Evolutionary conservation across 2,797 vertebrate species (phyloP).

Genomic region (Chloroceryle inda): DNA sequence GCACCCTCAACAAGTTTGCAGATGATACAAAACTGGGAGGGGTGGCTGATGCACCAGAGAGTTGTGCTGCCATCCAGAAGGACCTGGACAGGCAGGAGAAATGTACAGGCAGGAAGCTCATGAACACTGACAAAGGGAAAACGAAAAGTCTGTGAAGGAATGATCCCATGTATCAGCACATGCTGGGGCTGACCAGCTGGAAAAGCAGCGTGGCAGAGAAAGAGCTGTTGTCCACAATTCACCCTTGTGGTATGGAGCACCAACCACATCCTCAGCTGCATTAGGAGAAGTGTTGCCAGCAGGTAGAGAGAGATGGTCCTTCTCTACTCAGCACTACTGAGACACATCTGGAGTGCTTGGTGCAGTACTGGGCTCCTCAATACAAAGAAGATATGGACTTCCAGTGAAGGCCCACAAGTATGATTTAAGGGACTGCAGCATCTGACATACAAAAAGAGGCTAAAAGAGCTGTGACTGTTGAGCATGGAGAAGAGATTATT

Average conservation of each 20-base stretch:
- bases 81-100: not conserved
- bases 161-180: not conserved
- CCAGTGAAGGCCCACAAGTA: not conserved
- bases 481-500: not conserved
- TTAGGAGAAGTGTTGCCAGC: not conserved
- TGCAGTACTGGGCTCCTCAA: not conserved
- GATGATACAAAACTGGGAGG: not conserved
- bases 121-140: not conserved
- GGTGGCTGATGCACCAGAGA: not conserved
- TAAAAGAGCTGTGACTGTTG: not conserved
- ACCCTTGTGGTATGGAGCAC: not conserved
- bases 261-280: not conserved
- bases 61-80: not conserved
- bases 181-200: not conserved
- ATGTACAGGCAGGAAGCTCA: not conserved
- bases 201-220: not conserved
- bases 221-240: not conserved
- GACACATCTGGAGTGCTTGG: not conserved
- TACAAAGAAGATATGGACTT: not conserved
- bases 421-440: not conserved
- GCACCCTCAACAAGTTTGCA: not conserved
- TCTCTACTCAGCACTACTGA: not conserved
- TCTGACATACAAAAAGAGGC: not conserved
- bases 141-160: not conserved
- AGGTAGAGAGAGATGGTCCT: not conserved